These are phyloP conservation scores for Aleiodes testaceus DNA, from an alignment of 2,888 invertebrate species.

Conservation along the genomic window DNA sequence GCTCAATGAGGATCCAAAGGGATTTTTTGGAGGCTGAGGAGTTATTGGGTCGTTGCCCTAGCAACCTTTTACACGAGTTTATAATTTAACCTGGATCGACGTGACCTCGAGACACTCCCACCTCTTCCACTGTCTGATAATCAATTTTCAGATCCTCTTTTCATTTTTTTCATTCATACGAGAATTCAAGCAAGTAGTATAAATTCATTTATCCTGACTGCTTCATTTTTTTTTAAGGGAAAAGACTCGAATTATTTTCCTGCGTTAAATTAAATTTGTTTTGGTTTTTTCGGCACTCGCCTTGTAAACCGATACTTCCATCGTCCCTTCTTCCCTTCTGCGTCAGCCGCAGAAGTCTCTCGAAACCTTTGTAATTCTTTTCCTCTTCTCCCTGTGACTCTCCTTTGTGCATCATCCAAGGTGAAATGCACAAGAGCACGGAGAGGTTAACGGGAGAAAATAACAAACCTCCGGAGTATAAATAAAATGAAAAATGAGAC, in stretches of 20 bases:
- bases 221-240: too few species aligned
- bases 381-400: neutral
- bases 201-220: too few species aligned
- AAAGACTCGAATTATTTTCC: conserved; percentile 5
- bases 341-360: neutral
- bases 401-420: conserved; percentile 15
- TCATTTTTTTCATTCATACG: neutral
- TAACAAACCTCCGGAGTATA: conserved; percentile 11
- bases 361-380: conserved; percentile 5
- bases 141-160: neutral
- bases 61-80: conserved; percentile 48
- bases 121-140: conserved; percentile 32
- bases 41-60: conserved; percentile 50
- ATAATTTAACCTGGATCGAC: conserved; percentile 46
- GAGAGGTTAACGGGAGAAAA: conserved; percentile 1
- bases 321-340: conserved; percentile 30
- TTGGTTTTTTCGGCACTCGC: conserved; percentile 63
- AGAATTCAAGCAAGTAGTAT: neutral
- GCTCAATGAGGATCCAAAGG: neutral
- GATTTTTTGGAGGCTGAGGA: conserved; percentile 26
- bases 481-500: conserved; percentile 9
- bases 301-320: conserved; percentile 58
- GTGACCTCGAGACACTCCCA: conserved; percentile 64
- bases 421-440: neutral
- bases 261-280: neutral